Evolutionary conservation across 2,113 vertebrate genomes (phyloP).

Genomic region (Polyodon spathula): DNA sequence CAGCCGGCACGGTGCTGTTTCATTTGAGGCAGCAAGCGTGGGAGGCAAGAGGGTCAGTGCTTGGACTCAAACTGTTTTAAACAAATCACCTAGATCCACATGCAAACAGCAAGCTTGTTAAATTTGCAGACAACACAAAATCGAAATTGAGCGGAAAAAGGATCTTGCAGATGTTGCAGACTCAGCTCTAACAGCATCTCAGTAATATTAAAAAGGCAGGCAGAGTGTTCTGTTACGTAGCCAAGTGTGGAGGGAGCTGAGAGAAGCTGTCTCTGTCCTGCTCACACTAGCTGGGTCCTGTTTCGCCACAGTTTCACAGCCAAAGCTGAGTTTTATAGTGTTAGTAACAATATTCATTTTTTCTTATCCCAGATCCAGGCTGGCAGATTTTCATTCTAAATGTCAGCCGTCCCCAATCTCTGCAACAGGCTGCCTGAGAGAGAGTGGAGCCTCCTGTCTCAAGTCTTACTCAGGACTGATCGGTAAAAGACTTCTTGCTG

Average conservation of each 20-base stretch:
- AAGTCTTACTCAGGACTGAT: conserved; percentile 67
- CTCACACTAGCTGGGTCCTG: neutral
- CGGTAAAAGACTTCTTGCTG: conserved; percentile 61
- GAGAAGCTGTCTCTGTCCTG: no score
- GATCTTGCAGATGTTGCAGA: no score
- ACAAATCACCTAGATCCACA: conserved; percentile 3
- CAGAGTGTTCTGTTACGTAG: neutral
- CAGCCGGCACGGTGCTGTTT: neutral
- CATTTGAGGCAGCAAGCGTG: conserved; percentile 14
- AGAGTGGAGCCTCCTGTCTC: conserved; percentile 50
- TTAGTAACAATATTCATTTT: conserved; percentile 11
- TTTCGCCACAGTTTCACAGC: neutral
- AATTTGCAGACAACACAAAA: no score
- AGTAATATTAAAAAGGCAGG: no score
- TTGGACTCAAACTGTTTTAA: conserved; percentile 45
- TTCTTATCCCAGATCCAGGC: conserved; percentile 54
- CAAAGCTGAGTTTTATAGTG: neutral
- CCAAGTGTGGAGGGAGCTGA: no score
- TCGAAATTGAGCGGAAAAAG: no score
- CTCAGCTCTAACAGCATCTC: no score
- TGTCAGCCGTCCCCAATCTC: conserved; percentile 49
- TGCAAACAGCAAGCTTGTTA: no score
- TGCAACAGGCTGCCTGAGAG: conserved; percentile 47
- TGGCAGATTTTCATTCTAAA: conserved; percentile 64
- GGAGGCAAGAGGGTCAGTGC: conserved; percentile 49